A percentile compares a stretch with the other conserved stretches of the same genome.
Evolutionary conservation across 1,140 invertebrate species (phyloP).

Genomic region (Phymorhynchus buccinoides): DNA sequence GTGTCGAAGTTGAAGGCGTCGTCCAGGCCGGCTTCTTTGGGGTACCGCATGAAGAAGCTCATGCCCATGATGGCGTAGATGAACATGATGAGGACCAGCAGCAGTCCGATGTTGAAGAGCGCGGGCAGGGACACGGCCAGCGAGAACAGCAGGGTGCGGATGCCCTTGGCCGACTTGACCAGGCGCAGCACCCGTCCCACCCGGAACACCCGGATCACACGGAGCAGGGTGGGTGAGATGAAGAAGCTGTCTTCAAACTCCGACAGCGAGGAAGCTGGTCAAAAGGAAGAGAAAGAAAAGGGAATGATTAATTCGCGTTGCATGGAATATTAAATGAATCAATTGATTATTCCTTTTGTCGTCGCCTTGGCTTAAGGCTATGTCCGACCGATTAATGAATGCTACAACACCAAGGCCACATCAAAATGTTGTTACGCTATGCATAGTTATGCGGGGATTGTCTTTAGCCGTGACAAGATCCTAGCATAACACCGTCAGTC

Average conservation of each 20-base stretch:
- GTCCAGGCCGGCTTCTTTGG: slow-evolving; percentile 92
- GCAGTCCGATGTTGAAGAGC: slow-evolving; percentile 97
- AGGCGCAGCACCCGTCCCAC: slow-evolving; percentile 96
- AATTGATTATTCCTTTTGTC: no score
- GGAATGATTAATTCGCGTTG: no score
- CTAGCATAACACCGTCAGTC: no score
- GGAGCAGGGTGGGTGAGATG: slow-evolving; percentile 95
- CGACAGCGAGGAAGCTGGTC: slow-evolving; percentile 91
- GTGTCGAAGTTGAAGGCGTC: slow-evolving; percentile 99
- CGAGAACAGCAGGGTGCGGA: slow-evolving; percentile 95
- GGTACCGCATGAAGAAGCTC: slow-evolving; percentile 99
- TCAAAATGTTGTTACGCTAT: no score
- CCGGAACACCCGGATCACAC: slow-evolving; percentile 97
- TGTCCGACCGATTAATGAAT: no score
- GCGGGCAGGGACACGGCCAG: slow-evolving; percentile 98
- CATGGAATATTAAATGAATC: no score
- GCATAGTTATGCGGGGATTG: no score
- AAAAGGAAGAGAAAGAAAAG: slow-evolving; percentile 59
- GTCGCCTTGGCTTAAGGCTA: no score
- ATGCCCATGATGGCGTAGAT: slow-evolving; percentile 99
- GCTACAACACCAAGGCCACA: no score
- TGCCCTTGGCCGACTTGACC: slow-evolving; percentile 96
- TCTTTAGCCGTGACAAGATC: no score
- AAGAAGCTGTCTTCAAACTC: slow-evolving; percentile 98
- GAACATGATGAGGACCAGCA: slow-evolving; percentile 97